Base-by-base conservation (phyloP, 1,140 invertebrate genomes). In the Drosophila pseudoobscura region DNA sequence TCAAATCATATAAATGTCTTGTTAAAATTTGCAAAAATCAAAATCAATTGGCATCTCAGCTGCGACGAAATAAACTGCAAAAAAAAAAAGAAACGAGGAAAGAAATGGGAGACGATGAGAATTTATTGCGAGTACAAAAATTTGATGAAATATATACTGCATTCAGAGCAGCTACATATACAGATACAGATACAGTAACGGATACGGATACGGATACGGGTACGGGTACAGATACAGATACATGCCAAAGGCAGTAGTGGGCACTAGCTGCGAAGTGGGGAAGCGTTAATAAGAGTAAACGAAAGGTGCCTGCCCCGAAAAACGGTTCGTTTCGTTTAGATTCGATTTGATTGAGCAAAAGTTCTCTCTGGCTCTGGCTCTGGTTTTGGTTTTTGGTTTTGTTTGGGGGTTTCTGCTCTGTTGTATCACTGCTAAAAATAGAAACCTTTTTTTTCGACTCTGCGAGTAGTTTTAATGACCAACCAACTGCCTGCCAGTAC, bases 391-490 rank as follows among this genome's bases (percentile, higher is more conserved):
- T 72, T 73, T 39, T 39, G 35, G 70, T 69, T 68, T 68, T 68
- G 65, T 63, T 63, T 63, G 60, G 53, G 53, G 31, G 60, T 59
- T 52, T 71, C 66, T 65, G 44, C 47, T 71, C 66, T 65, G 44
- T 78, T 78, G 72, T 75, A 80, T 85, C 82, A 85, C 61, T 85
- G 82, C 82, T 85, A 85, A 78, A 85, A 85, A 85, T 85, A 85
- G 82, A 74, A 85, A 87, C 82, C 62, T 75, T 68, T 75, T 75
- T 73, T 73, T 59, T 75, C 52, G 62, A 31, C 54, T 41, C 53
- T 75, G 55, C 47, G 56, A 65, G 73, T 75, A 68, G 74, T 76
- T 76, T 75, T 75, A 75, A 75, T 75, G 73, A 74, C 71, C 71
- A 74, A 74, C 71, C 71, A 74, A 74, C 59, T 64, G 71, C 70